These are phyloP conservation scores for Anguilla obscura DNA, from an alignment of 2,797 vertebrate species.

Conservation along the genomic window DNA sequence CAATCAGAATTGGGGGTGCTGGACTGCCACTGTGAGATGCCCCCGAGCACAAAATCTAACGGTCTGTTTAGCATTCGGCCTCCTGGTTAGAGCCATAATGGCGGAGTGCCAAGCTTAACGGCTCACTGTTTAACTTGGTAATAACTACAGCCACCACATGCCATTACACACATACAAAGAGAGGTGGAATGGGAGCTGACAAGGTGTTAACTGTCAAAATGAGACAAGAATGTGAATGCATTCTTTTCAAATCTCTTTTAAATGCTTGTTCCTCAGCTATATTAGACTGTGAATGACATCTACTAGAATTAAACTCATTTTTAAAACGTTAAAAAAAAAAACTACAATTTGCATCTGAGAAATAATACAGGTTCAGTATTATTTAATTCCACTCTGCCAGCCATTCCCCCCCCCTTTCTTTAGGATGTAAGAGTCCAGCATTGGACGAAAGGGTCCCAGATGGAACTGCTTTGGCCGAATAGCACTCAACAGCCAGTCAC, in stretches of 20 bases:
- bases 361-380: constrained; percentile 50
- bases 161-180: constrained; percentile 38
- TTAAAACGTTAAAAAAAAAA: neutral
- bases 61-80: constrained; percentile 69
- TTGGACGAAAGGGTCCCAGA: constrained; percentile 51
- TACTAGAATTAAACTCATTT: neutral
- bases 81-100: constrained; percentile 55
- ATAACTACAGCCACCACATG: constrained; percentile 48
- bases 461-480: constrained; percentile 56
- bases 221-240: neutral
- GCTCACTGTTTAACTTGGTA: constrained; percentile 46
- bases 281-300: neutral
- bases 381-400: constrained; percentile 53
- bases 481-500: constrained; percentile 37
- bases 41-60: constrained; percentile 44
- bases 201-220: neutral
- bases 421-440: constrained; percentile 34
- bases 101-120: constrained; percentile 54
- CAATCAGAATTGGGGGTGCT: constrained; percentile 66
- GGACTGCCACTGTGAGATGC: neutral
- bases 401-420: constrained; percentile 61
- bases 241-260: neutral
- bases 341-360: neutral
- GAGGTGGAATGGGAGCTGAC: neutral
- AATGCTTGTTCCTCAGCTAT: neutral